Percentiles rank a stretch among this genome's conserved stretches.
These are phyloP conservation scores for Leptoteleia sp. DNA, from an alignment of 1,140 invertebrate genomes.

Conservation along the genomic window DNA sequence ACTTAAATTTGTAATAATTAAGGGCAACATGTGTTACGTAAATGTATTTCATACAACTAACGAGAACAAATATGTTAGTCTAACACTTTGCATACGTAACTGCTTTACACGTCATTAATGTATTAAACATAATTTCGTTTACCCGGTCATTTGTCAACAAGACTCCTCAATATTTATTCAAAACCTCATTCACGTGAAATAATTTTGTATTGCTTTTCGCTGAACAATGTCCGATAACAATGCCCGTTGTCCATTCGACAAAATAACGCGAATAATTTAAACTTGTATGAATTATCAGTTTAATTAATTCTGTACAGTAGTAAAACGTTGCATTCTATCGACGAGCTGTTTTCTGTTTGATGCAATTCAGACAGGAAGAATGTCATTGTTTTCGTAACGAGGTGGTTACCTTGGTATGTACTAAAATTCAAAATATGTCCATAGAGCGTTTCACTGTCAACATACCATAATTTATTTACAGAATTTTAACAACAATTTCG, in stretches of 20 bases:
- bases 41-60: slow-evolving; percentile 3
- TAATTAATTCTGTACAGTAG: slow-evolving; percentile 29
- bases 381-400: too few species aligned
- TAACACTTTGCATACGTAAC: slow-evolving; percentile 9
- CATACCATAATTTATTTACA: too few species aligned
- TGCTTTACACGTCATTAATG: slow-evolving; percentile 23
- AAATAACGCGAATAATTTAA: slow-evolving; percentile 44
- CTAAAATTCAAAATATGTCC: too few species aligned
- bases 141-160: slow-evolving; percentile 7
- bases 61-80: slow-evolving; percentile 13
- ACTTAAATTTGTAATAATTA: slow-evolving; percentile 1
- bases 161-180: slow-evolving; percentile 29
- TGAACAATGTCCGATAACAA: slow-evolving; percentile 21
- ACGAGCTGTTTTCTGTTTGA: slow-evolving; percentile 19
- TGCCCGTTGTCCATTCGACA: slow-evolving; percentile 21
- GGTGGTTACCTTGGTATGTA: too few species aligned
- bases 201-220: slow-evolving; percentile 17
- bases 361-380: not conserved
- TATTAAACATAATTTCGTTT: slow-evolving; percentile 12
- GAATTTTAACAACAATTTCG: too few species aligned
- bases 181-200: slow-evolving; percentile 23
- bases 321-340: slow-evolving; percentile 20
- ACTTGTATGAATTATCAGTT: slow-evolving; percentile 39
- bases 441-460: too few species aligned
- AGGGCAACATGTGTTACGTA: not conserved